phyloP scores from a whole-genome alignment of 1,140 invertebrate species.

The Portunus trituberculatus region DNA sequence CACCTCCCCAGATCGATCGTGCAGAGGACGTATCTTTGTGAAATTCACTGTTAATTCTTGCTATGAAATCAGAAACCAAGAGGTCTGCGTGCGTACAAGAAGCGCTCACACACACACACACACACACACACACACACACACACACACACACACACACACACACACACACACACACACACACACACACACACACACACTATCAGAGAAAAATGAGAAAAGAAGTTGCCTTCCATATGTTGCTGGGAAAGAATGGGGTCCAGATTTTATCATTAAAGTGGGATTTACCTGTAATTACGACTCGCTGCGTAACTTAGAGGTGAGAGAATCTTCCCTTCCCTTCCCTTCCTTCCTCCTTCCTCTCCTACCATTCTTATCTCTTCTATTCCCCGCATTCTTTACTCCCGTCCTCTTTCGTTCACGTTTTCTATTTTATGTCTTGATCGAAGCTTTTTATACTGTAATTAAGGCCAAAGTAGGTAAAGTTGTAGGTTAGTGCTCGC shows the following conservation, averaged over 20 bases:
- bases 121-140: not conserved
- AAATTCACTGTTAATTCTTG: no score
- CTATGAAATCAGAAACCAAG: no score
- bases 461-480: not conserved
- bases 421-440: not conserved
- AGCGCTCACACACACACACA: no score
- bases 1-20: no score
- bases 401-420: not conserved
- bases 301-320: not conserved
- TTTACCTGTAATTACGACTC: not conserved
- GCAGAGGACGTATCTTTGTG: no score
- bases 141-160: not conserved
- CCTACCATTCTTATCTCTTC: not conserved
- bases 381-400: not conserved
- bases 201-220: not conserved
- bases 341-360: not conserved
- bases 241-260: not conserved
- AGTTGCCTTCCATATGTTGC: not conserved
- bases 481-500: no score
- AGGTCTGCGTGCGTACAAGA: no score
- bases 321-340: not conserved
- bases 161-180: constrained; percentile 20
- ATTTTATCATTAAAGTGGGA: constrained; percentile 24
- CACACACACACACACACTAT: not conserved
- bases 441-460: not conserved